Percentiles rank a stretch among this genome's conserved stretches.
phyloP scores from a whole-genome alignment of 1,140 invertebrate genomes.

The Acromyrmex heyeri region DNA sequence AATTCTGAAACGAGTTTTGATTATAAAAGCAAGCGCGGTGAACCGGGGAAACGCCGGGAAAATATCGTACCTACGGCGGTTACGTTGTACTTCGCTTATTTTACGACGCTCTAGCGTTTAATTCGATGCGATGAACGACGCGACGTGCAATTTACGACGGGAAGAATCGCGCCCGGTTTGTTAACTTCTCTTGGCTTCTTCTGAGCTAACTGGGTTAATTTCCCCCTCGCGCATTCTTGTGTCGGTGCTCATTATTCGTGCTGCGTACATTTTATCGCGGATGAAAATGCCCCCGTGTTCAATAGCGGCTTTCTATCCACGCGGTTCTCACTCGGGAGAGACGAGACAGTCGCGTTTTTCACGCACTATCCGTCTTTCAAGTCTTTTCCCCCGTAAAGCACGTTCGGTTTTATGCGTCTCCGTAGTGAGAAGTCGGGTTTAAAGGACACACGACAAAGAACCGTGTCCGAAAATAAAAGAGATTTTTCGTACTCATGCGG shows the following conservation, averaged over 20 bases:
- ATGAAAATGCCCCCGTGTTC: neutral
- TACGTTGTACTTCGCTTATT: slow-evolving; percentile 20
- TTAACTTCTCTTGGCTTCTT: slow-evolving; percentile 44
- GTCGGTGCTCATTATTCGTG: slow-evolving; percentile 24
- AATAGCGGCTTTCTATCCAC: neutral
- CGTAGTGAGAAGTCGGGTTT: slow-evolving; percentile 36
- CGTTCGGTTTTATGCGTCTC: neutral
- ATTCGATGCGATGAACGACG: slow-evolving; percentile 28
- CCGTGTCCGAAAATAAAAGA: slow-evolving; percentile 30
- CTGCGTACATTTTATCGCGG: slow-evolving; percentile 31
- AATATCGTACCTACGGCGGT: neutral
- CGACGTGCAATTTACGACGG: slow-evolving; percentile 30
- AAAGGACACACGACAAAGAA: slow-evolving; percentile 40
- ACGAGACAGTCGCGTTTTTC: slow-evolving; percentile 38
- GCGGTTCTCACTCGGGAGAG: neutral
- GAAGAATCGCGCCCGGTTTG: slow-evolving; percentile 48
- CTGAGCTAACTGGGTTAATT: slow-evolving; percentile 51
- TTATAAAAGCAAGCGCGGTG: slow-evolving; percentile 14
- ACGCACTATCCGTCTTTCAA: slow-evolving; percentile 30
- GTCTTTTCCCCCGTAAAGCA: slow-evolving; percentile 6
- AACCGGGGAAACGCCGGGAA: neutral
- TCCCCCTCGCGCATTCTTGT: neutral
- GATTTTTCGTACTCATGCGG: slow-evolving; percentile 6
- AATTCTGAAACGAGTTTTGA: neutral
- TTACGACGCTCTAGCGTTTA: slow-evolving; percentile 3